Conservation (phyloP, 2,797 vertebrate genomes). For the Mallotus villosus region DNA sequence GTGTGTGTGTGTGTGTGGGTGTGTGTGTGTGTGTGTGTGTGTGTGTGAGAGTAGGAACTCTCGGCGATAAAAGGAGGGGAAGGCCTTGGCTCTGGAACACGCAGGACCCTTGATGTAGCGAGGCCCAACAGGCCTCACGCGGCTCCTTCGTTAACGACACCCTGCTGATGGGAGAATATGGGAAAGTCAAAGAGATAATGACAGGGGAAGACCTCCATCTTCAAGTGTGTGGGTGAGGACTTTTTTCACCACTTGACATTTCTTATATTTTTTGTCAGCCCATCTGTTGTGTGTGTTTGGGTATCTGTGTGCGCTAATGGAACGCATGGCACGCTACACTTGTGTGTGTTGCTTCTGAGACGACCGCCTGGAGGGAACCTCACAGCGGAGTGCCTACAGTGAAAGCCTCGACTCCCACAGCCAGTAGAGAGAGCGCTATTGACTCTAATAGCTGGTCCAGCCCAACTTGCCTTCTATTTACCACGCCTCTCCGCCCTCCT, state of each 20-base stretch:
- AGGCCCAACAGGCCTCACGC: conserved; percentile 4
- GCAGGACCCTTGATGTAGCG: conserved; percentile 22
- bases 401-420: conserved; percentile 22
- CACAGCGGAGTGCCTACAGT: too few relatives aligned
- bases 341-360: conserved; percentile 17
- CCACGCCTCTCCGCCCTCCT: not conserved
- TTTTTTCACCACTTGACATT: not conserved
- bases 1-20: not conserved
- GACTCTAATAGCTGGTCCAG: conserved; percentile 29
- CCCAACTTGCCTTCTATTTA: conserved; percentile 10
- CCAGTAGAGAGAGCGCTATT: conserved; percentile 34
- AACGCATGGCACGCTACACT: too few relatives aligned
- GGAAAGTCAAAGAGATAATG: not conserved
- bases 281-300: not conserved
- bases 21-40: not conserved
- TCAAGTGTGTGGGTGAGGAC: not conserved
- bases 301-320: not conserved
- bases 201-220: not conserved
- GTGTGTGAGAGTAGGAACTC: not conserved
- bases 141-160: not conserved
- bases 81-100: not conserved
- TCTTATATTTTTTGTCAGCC: not conserved
- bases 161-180: not conserved
- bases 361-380: too few relatives aligned
- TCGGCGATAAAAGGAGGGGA: not conserved